phyloP scores from a whole-genome alignment of 2,888 invertebrate species.

The Mylabris sibirica region DNA sequence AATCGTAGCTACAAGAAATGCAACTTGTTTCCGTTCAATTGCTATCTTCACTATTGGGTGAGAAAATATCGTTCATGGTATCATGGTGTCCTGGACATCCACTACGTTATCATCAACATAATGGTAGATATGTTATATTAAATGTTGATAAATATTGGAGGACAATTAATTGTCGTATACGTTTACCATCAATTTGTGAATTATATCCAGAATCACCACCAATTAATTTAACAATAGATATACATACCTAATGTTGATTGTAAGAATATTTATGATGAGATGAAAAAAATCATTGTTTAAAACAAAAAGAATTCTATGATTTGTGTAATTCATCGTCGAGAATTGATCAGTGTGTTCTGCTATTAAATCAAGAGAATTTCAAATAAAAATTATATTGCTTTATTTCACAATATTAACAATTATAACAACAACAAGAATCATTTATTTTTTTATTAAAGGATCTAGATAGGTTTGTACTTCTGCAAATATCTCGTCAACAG shows the following conservation, averaged over 20 bases:
- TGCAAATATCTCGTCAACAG: conserved; percentile 78
- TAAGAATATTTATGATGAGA: conserved; percentile 32
- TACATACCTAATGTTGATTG: conserved; percentile 40
- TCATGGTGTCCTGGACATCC: conserved; percentile 81
- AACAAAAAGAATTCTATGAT: conserved; percentile 34
- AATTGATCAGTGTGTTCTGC: conserved; percentile 45
- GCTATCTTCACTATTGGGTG: conserved; percentile 68
- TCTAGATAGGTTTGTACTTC: conserved; percentile 73
- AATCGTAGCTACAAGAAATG: conserved; percentile 60
- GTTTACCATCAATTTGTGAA: conserved; percentile 73
- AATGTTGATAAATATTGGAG: conserved; percentile 70
- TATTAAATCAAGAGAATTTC: conserved; percentile 23
- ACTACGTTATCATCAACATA: conserved; percentile 46
- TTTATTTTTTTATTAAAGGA: conserved; percentile 56
- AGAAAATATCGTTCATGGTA: conserved; percentile 65
- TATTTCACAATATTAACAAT: no score
- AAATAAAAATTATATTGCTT: no score
- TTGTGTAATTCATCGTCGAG: conserved; percentile 43
- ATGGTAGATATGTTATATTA: conserved; percentile 67
- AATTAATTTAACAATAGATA: conserved; percentile 17
- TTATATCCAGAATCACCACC: conserved; percentile 66
- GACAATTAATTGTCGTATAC: conserved; percentile 66
- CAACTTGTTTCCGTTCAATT: conserved; percentile 70
- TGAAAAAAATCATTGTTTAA: conserved; percentile 38
- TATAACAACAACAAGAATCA: no score